These are phyloP conservation scores for Rhadinocentrus ornatus DNA, from an alignment of 2,797 vertebrate genomes.

Conservation along the genomic window DNA sequence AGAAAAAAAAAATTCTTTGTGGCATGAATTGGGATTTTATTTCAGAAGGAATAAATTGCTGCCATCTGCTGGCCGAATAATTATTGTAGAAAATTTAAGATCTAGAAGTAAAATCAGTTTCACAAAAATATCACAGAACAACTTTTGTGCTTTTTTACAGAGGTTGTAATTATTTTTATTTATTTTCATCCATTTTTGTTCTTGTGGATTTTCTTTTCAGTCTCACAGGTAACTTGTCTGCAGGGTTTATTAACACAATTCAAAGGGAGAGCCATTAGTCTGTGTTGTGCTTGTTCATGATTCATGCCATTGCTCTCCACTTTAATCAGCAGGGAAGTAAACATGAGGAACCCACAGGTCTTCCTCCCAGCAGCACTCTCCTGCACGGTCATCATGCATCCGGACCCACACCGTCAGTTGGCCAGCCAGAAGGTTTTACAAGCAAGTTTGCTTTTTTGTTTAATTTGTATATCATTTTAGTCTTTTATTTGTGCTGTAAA, in stretches of 20 bases:
- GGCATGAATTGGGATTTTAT: neutral
- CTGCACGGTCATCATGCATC: slow-evolving; percentile 89
- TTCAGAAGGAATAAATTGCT: slow-evolving; percentile 15
- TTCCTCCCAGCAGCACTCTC: slow-evolving; percentile 87
- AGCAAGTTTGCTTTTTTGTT: slow-evolving; percentile 65
- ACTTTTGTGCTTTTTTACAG: neutral
- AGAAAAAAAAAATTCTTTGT: neutral
- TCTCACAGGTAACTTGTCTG: neutral
- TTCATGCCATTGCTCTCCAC: neutral
- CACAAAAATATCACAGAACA: neutral
- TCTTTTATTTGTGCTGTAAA: neutral
- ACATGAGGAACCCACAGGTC: slow-evolving; percentile 87
- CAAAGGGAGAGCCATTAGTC: neutral
- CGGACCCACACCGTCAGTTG: slow-evolving; percentile 87
- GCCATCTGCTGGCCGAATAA: slow-evolving; percentile 56
- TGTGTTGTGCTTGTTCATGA: neutral
- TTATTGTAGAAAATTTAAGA: neutral
- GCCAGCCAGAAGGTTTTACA: slow-evolving; percentile 83
- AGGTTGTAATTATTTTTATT: neutral
- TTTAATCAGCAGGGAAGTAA: slow-evolving; percentile 83
- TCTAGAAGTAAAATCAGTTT: neutral
- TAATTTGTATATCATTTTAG: neutral
- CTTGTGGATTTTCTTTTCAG: neutral
- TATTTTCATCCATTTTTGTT: neutral
- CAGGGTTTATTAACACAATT: neutral